Evolutionary conservation across 2,888 invertebrate species (phyloP), one percentile per base, ranked within the genome.

Genomic region (Galeopsomyia nigrocyanea): DNA sequence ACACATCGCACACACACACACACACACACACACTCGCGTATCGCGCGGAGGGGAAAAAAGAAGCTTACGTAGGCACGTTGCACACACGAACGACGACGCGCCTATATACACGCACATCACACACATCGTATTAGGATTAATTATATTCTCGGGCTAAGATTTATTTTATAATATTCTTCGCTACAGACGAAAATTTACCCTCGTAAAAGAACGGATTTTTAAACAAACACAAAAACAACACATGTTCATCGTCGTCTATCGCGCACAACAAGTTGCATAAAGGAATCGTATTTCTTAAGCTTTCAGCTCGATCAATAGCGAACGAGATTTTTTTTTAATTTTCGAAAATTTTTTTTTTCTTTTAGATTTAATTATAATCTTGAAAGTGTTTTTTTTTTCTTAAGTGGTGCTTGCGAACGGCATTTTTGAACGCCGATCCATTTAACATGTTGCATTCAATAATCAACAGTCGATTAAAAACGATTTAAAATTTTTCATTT

Each of bases 391-490:
- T 60, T 21, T 60, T 60, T 61, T 21, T 49, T 49, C 19, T 49
- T 19, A 70, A 70, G 60, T 13, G 67, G 72, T 75, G 72, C 75
- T 53, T 10, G 39, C 46, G 58, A 39, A 31, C 75, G 75, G 64
- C 72, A 58, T 73, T 75, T 75, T 72, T 73, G 53, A 75, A 75
- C 70, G 63, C 72, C 75, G 72, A 70, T 60, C 55, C n/a, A n/a
- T 53, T 67, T 73, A 75, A 75, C 75, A 75, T 58, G 72, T 73
- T 75, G 68, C 72, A 75, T 50, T 69, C 62, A 70, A 68, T 69
- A 62, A 72, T 69, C 60, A 75, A 75, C 75, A 75, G 64, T 73
- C 63, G 64, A 70, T 60, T 70, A 71, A 65, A 39, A 71, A 68
- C 63, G 63, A 61, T 73, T 62, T 21, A 66, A 26, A 26, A 58